Percentiles rank a stretch among this genome's conserved stretches.
Conservation (phyloP, 2,797 vertebrate genomes). For the Myotis pilosus region DNA sequence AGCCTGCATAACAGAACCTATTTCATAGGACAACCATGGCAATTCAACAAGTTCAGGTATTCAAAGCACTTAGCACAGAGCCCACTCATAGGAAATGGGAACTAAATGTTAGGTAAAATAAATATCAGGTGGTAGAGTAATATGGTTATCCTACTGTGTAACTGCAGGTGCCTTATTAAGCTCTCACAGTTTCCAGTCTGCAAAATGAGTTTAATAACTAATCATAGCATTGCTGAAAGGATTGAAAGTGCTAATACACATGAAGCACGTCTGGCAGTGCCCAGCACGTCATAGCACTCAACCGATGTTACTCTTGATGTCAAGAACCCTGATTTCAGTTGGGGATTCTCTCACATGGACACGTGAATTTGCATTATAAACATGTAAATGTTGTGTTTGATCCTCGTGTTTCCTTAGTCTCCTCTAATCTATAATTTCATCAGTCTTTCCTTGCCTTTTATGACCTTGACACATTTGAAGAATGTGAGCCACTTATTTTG, state of each 20-base stretch:
- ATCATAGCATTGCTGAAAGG: background rate
- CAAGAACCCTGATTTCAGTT: background rate
- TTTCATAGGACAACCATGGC: background rate
- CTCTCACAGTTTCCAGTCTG: background rate
- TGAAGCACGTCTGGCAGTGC: background rate
- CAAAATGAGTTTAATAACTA: background rate
- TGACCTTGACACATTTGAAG: background rate
- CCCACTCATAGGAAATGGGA: background rate
- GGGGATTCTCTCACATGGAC: background rate
- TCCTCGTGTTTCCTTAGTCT: background rate
- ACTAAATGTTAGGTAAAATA: background rate
- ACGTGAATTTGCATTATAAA: background rate
- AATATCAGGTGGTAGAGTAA: background rate
- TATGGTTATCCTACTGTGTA: no score
- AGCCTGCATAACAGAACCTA: no score
- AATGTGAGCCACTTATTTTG: background rate
- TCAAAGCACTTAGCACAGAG: background rate
- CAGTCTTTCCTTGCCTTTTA: background rate
- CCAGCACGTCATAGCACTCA: background rate
- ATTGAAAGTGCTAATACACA: background rate
- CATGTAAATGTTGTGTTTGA: background rate
- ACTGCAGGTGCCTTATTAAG: background rate
- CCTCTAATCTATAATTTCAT: background rate
- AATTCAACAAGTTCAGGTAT: background rate
- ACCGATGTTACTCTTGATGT: background rate